These are phyloP conservation scores for Actinemys pallida DNA, from an alignment of 2,113 vertebrate genomes.

Conservation along the genomic window DNA sequence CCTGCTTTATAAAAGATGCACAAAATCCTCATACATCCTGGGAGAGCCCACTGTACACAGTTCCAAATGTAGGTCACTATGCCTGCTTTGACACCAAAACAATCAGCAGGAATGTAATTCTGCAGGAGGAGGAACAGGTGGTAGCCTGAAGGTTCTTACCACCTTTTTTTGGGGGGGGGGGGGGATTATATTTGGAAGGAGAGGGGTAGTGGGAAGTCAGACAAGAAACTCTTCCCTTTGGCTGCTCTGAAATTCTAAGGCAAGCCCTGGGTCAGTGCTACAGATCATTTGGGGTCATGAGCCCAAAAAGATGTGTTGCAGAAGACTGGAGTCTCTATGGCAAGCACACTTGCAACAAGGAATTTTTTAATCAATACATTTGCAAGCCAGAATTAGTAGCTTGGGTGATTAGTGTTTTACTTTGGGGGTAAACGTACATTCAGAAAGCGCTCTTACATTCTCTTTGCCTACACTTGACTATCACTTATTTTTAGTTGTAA, in stretches of 20 bases:
- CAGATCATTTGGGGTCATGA: too few relatives aligned
- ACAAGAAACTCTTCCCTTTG: not conserved
- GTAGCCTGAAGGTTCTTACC: not conserved
- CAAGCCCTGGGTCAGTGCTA: not conserved
- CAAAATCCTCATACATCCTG: not conserved
- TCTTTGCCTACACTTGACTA: not conserved
- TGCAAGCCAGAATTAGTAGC: too few relatives aligned
- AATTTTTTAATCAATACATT: too few relatives aligned
- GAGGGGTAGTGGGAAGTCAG: not conserved
- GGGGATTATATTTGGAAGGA: not conserved
- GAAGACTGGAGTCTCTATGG: too few relatives aligned
- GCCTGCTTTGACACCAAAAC: not conserved
- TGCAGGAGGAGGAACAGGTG: not conserved
- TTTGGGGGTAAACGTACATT: too few relatives aligned
- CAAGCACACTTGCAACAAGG: too few relatives aligned
- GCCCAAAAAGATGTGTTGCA: too few relatives aligned
- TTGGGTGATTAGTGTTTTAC: too few relatives aligned
- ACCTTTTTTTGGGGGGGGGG: not conserved
- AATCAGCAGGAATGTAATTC: not conserved
- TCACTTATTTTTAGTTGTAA: not conserved
- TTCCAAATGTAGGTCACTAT: not conserved
- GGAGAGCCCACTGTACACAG: not conserved
- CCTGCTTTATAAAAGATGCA: not conserved
- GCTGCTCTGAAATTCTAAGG: not conserved
- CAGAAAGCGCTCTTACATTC: too few relatives aligned